Evolutionary conservation across 2,888 invertebrate species (phyloP).

Genomic region (Scaptomyza tumidula): DNA sequence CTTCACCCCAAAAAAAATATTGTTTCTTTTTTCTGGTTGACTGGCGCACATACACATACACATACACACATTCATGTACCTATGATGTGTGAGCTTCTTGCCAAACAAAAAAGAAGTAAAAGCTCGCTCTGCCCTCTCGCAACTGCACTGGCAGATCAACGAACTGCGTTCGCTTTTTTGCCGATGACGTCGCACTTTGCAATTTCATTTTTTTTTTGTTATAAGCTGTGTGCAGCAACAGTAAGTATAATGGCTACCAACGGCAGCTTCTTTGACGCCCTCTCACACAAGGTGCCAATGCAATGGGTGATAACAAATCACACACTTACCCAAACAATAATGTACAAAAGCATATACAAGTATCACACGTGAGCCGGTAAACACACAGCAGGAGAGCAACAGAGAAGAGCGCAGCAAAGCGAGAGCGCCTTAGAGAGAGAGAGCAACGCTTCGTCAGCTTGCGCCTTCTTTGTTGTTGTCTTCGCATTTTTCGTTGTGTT

Average conservation of each 20-base stretch:
- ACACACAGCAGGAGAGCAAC: constrained; percentile 49
- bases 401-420: constrained; percentile 14
- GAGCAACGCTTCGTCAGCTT: constrained; percentile 52
- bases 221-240: constrained; percentile 45
- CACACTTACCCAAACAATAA: constrained; percentile 2
- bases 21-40: constrained; percentile 50
- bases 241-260: constrained; percentile 15
- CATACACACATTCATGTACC: constrained; percentile 7
- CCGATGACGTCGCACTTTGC: constrained; percentile 66
- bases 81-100: constrained; percentile 56
- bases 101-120: constrained; percentile 52
- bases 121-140: constrained; percentile 54
- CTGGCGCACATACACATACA: constrained; percentile 22
- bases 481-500: constrained; percentile 47
- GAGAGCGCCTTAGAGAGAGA: constrained; percentile 52
- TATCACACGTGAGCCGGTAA: constrained; percentile 66
- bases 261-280: constrained; percentile 28
- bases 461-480: constrained; percentile 44
- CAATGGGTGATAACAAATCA: constrained; percentile 62
- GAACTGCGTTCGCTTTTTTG: constrained; percentile 71
- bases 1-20: constrained; percentile 63
- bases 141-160: constrained; percentile 60
- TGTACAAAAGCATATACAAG: constrained; percentile 15
- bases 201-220: constrained; percentile 69
- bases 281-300: constrained; percentile 55